Evolutionary conservation across 2,113 vertebrate species (phyloP).

Genomic region (Hirundichthys speculiger): DNA sequence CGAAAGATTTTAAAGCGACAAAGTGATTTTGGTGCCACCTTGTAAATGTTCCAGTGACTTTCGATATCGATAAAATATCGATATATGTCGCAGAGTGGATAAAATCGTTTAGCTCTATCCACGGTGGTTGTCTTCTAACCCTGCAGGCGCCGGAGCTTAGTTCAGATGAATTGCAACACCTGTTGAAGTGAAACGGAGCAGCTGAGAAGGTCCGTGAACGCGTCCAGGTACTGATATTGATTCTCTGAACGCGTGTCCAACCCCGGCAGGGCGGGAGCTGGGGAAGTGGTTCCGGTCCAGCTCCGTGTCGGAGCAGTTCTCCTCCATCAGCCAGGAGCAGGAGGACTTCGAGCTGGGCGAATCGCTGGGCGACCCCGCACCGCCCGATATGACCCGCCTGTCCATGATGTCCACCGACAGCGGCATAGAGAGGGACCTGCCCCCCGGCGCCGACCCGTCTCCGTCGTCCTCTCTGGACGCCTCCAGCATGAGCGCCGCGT

Average conservation of each 20-base stretch:
- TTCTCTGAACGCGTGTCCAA: not conserved
- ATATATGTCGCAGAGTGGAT: too few relatives aligned
- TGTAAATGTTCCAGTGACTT: too few relatives aligned
- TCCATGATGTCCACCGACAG: conserved; percentile 93
- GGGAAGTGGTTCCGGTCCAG: conserved; percentile 83
- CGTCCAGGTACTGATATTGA: not conserved
- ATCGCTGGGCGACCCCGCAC: conserved; percentile 57
- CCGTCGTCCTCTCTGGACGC: conserved; percentile 29
- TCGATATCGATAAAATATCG: too few relatives aligned
- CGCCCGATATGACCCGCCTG: conserved; percentile 78
- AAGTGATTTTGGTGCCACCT: too few relatives aligned
- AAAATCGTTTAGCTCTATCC: too few relatives aligned
- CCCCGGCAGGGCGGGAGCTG: conserved; percentile 87
- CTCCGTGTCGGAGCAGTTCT: conserved; percentile 71
- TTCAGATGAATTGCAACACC: too few relatives aligned
- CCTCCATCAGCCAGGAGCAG: conserved; percentile 74
- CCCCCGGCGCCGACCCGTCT: conserved; percentile 49
- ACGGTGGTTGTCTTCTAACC: too few relatives aligned
- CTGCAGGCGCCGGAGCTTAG: too few relatives aligned
- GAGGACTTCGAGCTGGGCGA: conserved; percentile 83
- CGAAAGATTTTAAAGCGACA: too few relatives aligned
- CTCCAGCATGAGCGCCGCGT: conserved; percentile 6
- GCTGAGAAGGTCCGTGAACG: too few relatives aligned
- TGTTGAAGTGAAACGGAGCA: too few relatives aligned
- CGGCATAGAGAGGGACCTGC: conserved; percentile 91